A percentile compares a stretch with the other conserved stretches of the same genome.
These are phyloP conservation scores for Tribolium castaneum DNA, from an alignment of 1,140 invertebrate genomes.

Conservation along the genomic window DNA sequence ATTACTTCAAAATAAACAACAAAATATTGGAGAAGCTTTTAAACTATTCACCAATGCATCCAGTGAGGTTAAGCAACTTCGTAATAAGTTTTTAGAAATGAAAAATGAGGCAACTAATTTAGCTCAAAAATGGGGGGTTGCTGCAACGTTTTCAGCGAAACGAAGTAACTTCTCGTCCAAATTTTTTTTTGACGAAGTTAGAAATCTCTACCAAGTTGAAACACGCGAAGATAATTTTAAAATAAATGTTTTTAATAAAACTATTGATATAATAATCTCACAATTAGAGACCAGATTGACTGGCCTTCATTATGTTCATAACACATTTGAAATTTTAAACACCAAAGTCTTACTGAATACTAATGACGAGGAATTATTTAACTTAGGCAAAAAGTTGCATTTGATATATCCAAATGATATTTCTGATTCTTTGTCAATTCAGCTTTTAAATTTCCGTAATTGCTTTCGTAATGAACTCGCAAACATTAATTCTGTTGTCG, in stretches of 20 bases:
- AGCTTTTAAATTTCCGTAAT: too few relatives aligned
- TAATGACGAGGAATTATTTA: background rate
- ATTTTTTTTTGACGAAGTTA: background rate
- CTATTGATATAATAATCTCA: background rate
- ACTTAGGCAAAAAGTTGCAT: background rate
- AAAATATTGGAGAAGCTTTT: too few relatives aligned
- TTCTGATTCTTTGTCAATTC: background rate
- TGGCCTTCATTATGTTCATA: background rate
- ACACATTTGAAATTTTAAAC: background rate
- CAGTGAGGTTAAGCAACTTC: too few relatives aligned
- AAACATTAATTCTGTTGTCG: too few relatives aligned
- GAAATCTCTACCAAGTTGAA: background rate
- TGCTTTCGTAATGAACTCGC: too few relatives aligned
- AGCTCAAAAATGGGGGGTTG: background rate
- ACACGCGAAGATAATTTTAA: background rate
- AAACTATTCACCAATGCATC: too few relatives aligned
- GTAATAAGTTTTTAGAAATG: too few relatives aligned
- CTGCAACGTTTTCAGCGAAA: too few relatives aligned
- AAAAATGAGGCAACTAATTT: background rate
- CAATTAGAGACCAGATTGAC: background rate
- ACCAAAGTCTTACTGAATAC: background rate
- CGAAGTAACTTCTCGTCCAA: background rate
- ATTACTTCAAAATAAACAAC: too few relatives aligned
- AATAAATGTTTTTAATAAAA: background rate
- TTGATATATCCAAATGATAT: background rate